Evolutionary conservation across 2,113 vertebrate genomes (phyloP).

Genomic region (Aplodontia rufa): DNA sequence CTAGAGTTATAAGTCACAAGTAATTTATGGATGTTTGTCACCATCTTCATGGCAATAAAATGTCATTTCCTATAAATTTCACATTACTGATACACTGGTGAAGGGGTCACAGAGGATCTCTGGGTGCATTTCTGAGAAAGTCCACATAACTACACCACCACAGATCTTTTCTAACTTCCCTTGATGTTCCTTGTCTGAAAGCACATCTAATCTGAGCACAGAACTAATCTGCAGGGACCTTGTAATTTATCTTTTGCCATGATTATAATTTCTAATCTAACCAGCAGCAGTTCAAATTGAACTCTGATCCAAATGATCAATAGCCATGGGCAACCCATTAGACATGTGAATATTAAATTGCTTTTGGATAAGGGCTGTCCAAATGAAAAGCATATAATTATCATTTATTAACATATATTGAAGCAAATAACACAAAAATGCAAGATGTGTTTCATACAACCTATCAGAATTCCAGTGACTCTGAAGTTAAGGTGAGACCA

Average conservation of each 20-base stretch:
- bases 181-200: slow-evolving; percentile 51
- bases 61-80: slow-evolving; percentile 40
- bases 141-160: not conserved
- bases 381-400: slow-evolving; percentile 79
- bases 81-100: not conserved
- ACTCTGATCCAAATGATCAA: slow-evolving; percentile 80
- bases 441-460: slow-evolving; percentile 44
- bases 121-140: slow-evolving; percentile 29
- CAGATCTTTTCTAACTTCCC: slow-evolving; percentile 41
- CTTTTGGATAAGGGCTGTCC: slow-evolving; percentile 59
- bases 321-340: slow-evolving; percentile 57
- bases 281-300: slow-evolving; percentile 75
- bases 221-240: slow-evolving; percentile 66
- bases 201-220: slow-evolving; percentile 58
- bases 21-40: slow-evolving; percentile 55
- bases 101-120: not conserved
- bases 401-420: slow-evolving; percentile 79
- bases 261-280: slow-evolving; percentile 80
- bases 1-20: slow-evolving; percentile 30
- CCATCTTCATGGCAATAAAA: slow-evolving; percentile 35
- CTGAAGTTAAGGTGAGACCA: slow-evolving; percentile 49
- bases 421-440: slow-evolving; percentile 63
- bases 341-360: slow-evolving; percentile 69
- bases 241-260: slow-evolving; percentile 75
- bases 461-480: slow-evolving; percentile 36